Base-by-base conservation (phyloP, 2,888 invertebrate genomes). In the Lapara coniferarum region DNA sequence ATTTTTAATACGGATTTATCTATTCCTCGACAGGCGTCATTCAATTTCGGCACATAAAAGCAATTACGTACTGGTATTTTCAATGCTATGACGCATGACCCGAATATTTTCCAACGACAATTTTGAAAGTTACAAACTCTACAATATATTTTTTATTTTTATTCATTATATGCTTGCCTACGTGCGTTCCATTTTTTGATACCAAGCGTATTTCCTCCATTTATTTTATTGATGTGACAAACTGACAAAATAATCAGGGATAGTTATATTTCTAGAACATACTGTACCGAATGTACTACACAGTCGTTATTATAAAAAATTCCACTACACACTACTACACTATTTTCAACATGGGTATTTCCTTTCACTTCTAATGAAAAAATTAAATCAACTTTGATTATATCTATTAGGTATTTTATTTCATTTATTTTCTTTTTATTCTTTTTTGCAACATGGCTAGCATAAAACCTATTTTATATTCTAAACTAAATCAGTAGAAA, bases 31-130 rank as follows among this genome's bases (percentile, higher is more conserved):
- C 85, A 79, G 73, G 82, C 90, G 88, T 91, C 89, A 89, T 87
- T 85, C 85, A 82, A 81, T 82, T 87, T 87, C 87, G 78, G 84
- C 91, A 88, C 85, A 88, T 88, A 89, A 87, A 88, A 89, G 89
- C 85, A 88, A 91, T 91, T 88, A 90, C n/a, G n/a, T n/a, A n/a
- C 81, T 82, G 59, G 81, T 86, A 87, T 88, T 88, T 88, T 83
- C 81, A 82, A 82, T 81, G 73, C 81, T 81, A 86, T 91, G 92
- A 91, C 92, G 92, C 91, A 90, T 85, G 87, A 83, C 85, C 86
- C 82, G 77, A 85, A 88, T 88, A 82, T 86, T 86, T 86, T 85
- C 73, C 77, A 77, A 82, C 77, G 80, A 84, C 80, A 79, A 76
- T 80, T 82, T 81, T 77, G 77, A 76, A 79, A 79, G 73, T 70